These are phyloP conservation scores for Lipotes vexillifer DNA, from an alignment of 2,113 vertebrate species.

Conservation along the genomic window DNA sequence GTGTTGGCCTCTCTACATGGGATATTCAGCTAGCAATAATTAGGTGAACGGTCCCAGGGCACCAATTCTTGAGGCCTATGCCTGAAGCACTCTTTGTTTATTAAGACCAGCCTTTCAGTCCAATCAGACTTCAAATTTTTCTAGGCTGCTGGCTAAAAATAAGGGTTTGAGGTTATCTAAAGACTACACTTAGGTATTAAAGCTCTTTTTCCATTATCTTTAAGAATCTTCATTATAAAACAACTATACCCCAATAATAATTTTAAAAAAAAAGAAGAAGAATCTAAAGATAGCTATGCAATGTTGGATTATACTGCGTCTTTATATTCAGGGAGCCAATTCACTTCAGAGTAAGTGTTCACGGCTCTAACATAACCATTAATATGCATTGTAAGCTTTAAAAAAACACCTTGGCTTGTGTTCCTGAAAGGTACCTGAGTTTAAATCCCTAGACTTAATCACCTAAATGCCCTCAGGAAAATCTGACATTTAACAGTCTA, in stretches of 20 bases:
- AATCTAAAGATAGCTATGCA: constrained; percentile 1
- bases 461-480: constrained; percentile 58
- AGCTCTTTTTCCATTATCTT: constrained; percentile 24
- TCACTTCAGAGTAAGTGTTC: constrained; percentile 31
- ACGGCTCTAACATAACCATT: constrained; percentile 38
- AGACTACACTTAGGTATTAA: not conserved
- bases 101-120: not conserved
- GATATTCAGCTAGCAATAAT: not conserved
- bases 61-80: not conserved
- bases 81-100: constrained; percentile 10
- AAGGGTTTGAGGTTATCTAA: not conserved
- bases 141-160: constrained; percentile 22
- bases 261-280: too few relatives aligned
- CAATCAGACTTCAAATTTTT: not conserved
- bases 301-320: not conserved
- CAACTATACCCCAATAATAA: too few relatives aligned
- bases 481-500: constrained; percentile 50
- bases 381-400: constrained; percentile 44
- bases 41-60: not conserved
- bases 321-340: constrained; percentile 43
- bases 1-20: not conserved
- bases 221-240: not conserved
- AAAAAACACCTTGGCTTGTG: constrained; percentile 1
- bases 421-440: constrained; percentile 37
- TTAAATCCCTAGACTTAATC: constrained; percentile 59